Percentiles rank a stretch among this genome's conserved stretches.
Evolutionary conservation across 2,797 vertebrate species (phyloP).

Genomic region (Macroramphosus scolopax): DNA sequence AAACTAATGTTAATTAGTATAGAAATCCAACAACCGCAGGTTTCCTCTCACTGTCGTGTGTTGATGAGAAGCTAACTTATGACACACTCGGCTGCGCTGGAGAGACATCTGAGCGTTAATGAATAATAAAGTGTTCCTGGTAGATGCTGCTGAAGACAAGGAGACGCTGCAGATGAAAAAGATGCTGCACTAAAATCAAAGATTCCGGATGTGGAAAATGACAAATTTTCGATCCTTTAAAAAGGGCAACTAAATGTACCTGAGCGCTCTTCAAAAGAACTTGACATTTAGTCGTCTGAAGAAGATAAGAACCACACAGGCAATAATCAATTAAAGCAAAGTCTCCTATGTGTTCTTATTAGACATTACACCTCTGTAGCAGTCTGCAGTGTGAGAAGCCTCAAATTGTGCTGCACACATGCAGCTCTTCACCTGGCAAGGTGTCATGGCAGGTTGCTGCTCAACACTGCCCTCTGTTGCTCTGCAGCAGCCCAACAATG

Average conservation of each 20-base stretch:
- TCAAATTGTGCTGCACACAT: constrained; percentile 11
- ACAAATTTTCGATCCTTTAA: too few relatives aligned
- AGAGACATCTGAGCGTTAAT: constrained; percentile 35
- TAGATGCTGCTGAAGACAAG: constrained; percentile 11
- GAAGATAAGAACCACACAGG: too few relatives aligned
- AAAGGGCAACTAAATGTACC: constrained; percentile 5
- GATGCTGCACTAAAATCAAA: constrained; percentile 3
- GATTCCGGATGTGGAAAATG: constrained; percentile 4
- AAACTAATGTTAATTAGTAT: too few relatives aligned
- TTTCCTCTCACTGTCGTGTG: too few relatives aligned
- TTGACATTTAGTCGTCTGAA: constrained; percentile 33
- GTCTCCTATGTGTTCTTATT: too few relatives aligned
- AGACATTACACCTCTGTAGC: too few relatives aligned
- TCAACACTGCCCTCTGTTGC: constrained; percentile 79
- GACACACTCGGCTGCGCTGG: too few relatives aligned
- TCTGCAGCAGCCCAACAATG: constrained; percentile 15
- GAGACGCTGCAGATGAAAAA: constrained; percentile 20
- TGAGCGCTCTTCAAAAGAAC: constrained; percentile 14
- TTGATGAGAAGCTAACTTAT: too few relatives aligned
- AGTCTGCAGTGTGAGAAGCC: too few relatives aligned
- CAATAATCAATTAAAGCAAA: too few relatives aligned
- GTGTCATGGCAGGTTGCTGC: constrained; percentile 53
- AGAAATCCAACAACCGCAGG: too few relatives aligned
- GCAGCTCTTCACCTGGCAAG: constrained; percentile 56
- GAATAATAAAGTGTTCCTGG: constrained; percentile 35